Evolutionary conservation across 1,140 invertebrate genomes (phyloP), one percentile per base, ranked within the genome.

Genomic region (Hydropsyche tenuis): DNA sequence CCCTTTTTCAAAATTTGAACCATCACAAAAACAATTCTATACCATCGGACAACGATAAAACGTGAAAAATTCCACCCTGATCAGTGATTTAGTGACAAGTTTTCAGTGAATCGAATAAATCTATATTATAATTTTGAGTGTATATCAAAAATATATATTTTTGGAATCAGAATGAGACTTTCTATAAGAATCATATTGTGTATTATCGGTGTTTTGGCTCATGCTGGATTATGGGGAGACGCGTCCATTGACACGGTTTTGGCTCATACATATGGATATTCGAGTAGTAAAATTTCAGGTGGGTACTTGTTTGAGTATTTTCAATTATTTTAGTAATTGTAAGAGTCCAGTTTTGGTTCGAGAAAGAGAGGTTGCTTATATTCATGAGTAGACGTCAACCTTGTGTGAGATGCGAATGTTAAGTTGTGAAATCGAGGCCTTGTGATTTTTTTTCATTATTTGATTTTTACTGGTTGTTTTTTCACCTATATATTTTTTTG

Each of bases 261-360:
- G 45, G 72, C 71, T 7, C 70, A 75, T 43, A 75, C 73, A 64
- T 73, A 77, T 62, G 76, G 76, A 77, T 75, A 73, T 72, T 45
- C 64, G 14, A 75, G 68, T 37, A 77, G 56, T 22, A 69, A 75
- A 73, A 72, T 66, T 37, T 20, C 46, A 56, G 76, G 76, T 77
- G 69, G 11, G 82, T 73, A n/a, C n/a, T n/a, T n/a, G n/a, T n/a
- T n/a, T n/a, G n/a, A n/a, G n/a, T n/a, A 82, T 78, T 20, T 82
- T 81, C 0, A 81, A 80, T 78, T 81, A 76, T 78, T 79, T 80
- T 74, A 81, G 83, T 83, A 76, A 78, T 22, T 72, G 62, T 53
- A 23, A 45, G 20, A 3, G 1, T 14, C 9, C 30, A 3, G 30
- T 37, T 37, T 37, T 37, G 30, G 30, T 9, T 37, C 9, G 30